A percentile compares a stretch with the other conserved stretches of the same genome.
Evolutionary conservation across 1,140 invertebrate genomes (phyloP).

Genomic region (Radopholus similis): DNA sequence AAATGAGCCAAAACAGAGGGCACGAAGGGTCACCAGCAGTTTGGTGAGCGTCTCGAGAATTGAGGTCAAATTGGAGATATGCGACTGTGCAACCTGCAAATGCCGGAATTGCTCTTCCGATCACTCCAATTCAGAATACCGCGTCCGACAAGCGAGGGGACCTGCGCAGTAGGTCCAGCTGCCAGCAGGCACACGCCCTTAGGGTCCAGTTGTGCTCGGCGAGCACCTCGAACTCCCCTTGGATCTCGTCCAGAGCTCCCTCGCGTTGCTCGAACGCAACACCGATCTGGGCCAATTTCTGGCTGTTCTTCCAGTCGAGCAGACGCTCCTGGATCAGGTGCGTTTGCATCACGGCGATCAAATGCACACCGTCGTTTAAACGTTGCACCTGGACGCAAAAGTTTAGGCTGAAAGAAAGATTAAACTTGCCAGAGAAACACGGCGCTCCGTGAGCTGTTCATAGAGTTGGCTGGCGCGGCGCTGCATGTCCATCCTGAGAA

Average conservation of each 20-base stretch:
- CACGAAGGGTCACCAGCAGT: constrained; percentile 21
- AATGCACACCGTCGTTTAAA: constrained; percentile 52
- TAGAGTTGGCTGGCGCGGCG: constrained; percentile 44
- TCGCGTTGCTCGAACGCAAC: constrained; percentile 57
- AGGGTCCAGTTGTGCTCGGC: constrained; percentile 59
- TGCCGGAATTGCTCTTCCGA: neutral
- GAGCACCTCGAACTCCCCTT: constrained; percentile 57
- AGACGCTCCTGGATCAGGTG: constrained; percentile 48
- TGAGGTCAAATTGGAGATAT: constrained; percentile 49
- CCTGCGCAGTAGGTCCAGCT: constrained; percentile 51
- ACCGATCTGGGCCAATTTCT: constrained; percentile 57
- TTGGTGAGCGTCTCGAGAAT: constrained; percentile 57
- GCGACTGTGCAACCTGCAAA: constrained; percentile 39
- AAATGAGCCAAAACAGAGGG: neutral
- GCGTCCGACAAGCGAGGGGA: constrained; percentile 46
- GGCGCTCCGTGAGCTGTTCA: constrained; percentile 46
- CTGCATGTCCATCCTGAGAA: constrained; percentile 44
- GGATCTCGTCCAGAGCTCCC: constrained; percentile 51
- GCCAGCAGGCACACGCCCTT: constrained; percentile 57
- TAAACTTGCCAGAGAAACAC: constrained; percentile 44
- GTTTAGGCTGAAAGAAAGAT: neutral
- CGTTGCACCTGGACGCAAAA: constrained; percentile 44
- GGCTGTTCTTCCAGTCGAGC: constrained; percentile 58
- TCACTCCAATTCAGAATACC: neutral
- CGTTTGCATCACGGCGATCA: constrained; percentile 49